These are phyloP conservation scores for Planiliza haematocheilus DNA, from an alignment of 2,113 vertebrate genomes.

Conservation along the genomic window DNA sequence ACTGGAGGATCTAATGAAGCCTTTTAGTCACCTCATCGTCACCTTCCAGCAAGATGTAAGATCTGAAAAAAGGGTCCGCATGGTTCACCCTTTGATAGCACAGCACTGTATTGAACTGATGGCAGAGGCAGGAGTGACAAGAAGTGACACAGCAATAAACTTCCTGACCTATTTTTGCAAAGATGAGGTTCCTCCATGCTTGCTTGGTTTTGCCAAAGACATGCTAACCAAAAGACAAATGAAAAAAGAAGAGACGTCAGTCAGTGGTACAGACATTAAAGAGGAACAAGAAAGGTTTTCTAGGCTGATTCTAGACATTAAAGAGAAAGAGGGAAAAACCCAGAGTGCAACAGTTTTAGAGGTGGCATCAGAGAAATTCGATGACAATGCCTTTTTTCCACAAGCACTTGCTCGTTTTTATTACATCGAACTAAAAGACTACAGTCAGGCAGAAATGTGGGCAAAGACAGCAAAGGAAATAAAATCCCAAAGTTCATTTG, in stretches of 20 bases:
- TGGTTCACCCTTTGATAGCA: constrained; percentile 64
- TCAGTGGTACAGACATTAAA: accelerated
- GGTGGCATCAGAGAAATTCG: neutral
- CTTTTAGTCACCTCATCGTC: constrained; percentile 46
- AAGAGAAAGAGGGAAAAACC: accelerated
- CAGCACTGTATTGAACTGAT: neutral
- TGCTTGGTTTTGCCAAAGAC: constrained; percentile 34
- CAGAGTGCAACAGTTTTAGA: constrained; percentile 39
- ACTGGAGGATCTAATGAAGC: constrained; percentile 41
- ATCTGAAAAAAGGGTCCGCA: neutral
- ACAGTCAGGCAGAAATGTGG: constrained; percentile 19
- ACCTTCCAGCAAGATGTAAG: neutral
- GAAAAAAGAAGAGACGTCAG: neutral
- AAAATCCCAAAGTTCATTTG: constrained; percentile 51
- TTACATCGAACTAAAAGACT: constrained; percentile 32
- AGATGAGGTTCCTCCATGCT: neutral
- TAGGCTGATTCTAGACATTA: constrained; percentile 49
- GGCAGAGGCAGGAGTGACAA: constrained; percentile 18
- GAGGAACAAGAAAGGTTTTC: constrained; percentile 26
- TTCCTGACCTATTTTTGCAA: neutral
- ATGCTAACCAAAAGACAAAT: constrained; percentile 55
- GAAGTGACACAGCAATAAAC: constrained; percentile 36
- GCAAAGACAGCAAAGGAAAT: constrained; percentile 30
- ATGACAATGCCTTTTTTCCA: constrained; percentile 28
- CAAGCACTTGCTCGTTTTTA: constrained; percentile 65